These are phyloP conservation scores for Solenopsis fugax DNA, from an alignment of 1,140 invertebrate genomes.

Conservation along the genomic window DNA sequence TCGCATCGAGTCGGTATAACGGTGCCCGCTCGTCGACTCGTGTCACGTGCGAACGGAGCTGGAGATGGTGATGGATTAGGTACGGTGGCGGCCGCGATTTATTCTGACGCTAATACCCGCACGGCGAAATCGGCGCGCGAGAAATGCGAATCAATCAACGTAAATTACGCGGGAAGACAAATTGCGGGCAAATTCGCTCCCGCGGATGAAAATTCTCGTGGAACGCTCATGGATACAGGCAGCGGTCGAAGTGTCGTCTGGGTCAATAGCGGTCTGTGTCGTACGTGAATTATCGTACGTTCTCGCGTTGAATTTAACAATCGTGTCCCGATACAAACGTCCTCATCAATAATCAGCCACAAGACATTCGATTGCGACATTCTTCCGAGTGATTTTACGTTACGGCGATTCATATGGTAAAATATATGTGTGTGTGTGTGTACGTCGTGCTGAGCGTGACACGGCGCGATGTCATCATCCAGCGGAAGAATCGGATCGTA, in stretches of 20 bases:
- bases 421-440: background rate
- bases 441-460: background rate
- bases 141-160: conserved; percentile 50
- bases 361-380: too few species aligned
- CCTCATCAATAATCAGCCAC: background rate
- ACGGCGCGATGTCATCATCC: background rate
- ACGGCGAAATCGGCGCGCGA: conserved; percentile 32
- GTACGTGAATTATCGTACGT: background rate
- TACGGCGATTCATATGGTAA: background rate
- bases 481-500: conserved; percentile 37
- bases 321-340: background rate
- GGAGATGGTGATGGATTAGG: conserved; percentile 59
- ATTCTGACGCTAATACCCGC: conserved; percentile 41
- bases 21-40: conserved; percentile 47
- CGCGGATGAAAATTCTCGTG: conserved; percentile 14
- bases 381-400: background rate
- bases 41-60: conserved; percentile 20
- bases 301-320: background rate
- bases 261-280: background rate
- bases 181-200: background rate
- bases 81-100: conserved; percentile 37
- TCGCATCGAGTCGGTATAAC: conserved; percentile 1
- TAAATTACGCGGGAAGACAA: conserved; percentile 40
- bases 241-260: background rate
- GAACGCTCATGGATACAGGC: background rate